phyloP scores from a whole-genome alignment of 92 coral and sea anemone species.

The Galaxea fascicularis region DNA sequence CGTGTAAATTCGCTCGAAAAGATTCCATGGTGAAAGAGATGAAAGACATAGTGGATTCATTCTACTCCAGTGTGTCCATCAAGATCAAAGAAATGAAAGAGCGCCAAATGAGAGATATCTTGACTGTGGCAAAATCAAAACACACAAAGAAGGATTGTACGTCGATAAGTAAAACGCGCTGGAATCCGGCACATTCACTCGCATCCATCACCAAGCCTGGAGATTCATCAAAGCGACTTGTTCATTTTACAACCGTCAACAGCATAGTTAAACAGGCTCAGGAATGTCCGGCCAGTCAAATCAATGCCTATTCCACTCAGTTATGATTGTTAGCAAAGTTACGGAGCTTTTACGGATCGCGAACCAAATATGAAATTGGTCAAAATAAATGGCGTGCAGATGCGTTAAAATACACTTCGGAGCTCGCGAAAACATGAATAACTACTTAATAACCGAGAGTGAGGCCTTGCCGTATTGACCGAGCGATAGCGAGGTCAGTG shows the following conservation, averaged over 20 bases:
- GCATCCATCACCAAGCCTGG: background rate
- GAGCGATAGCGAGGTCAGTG: no score
- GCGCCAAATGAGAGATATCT: background rate
- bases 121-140: no score
- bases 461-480: no score
- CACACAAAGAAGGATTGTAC: background rate
- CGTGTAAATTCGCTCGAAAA: background rate
- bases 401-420: no score
- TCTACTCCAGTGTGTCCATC: background rate
- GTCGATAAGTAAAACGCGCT: background rate
- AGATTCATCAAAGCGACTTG: background rate
- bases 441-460: no score
- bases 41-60: conserved; percentile 10
- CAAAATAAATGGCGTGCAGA: no score
- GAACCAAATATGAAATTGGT: no score
- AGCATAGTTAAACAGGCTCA: background rate
- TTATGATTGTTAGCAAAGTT: no score
- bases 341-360: no score
- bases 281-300: conserved; percentile 1
- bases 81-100: background rate
- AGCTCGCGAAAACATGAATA: no score
- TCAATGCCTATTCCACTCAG: no score
- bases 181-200: background rate
- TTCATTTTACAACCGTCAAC: background rate
- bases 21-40: background rate